phyloP scores from a whole-genome alignment of 2,797 vertebrate species.

The Rhinichthys osculus region DNA sequence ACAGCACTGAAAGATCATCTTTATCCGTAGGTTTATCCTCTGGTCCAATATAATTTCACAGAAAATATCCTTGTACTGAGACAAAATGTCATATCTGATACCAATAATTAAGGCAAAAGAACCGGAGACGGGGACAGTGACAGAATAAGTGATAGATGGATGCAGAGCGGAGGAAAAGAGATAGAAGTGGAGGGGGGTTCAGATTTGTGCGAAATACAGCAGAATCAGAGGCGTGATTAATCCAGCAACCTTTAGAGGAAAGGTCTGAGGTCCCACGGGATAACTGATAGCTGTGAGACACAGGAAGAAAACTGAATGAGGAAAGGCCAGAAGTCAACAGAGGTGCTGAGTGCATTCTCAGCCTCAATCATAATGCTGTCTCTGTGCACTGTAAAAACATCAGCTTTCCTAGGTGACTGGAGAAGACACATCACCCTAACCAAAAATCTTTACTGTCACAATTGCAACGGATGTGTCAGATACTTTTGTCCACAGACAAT shows the following conservation, averaged over 20 bases:
- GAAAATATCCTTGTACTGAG: constrained; percentile 14
- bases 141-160: constrained; percentile 45
- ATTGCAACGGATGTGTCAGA: neutral
- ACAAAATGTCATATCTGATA: constrained; percentile 48
- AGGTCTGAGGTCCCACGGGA: constrained; percentile 75
- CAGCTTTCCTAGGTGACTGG: constrained; percentile 10
- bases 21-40: constrained; percentile 38
- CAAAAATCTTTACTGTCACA: constrained; percentile 13
- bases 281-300: constrained; percentile 72
- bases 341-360: constrained; percentile 41
- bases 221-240: constrained; percentile 76
- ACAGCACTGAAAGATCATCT: constrained; percentile 17
- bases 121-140: neutral
- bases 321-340: constrained; percentile 71
- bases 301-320: constrained; percentile 60
- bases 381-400: constrained; percentile 29
- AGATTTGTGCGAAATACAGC: constrained; percentile 38
- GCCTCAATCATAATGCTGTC: constrained; percentile 27
- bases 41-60: constrained; percentile 14
- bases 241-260: constrained; percentile 80
- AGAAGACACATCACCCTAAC: neutral
- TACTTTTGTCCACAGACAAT: neutral
- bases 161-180: neutral
- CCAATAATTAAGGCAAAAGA: constrained; percentile 35
- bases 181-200: neutral